Conservation (phyloP, 1,140 invertebrate genomes). For the Planococcus citri region DNA sequence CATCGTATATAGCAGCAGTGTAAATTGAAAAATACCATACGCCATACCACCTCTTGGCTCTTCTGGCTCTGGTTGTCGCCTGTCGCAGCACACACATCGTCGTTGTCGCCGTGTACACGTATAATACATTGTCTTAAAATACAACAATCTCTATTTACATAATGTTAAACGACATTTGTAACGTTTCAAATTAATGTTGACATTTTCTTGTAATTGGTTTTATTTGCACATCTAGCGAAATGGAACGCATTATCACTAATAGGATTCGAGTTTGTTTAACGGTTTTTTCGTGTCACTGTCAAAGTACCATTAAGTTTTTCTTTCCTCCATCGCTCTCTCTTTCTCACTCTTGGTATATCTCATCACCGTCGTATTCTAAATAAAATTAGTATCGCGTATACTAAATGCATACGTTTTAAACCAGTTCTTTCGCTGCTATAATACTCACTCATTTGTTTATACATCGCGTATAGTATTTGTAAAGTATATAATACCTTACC, state of each 20-base stretch:
- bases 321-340: not conserved
- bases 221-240: slow-evolving; percentile 18
- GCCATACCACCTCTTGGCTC: not conserved
- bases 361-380: too few species aligned
- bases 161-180: slow-evolving; percentile 13
- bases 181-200: slow-evolving; percentile 16
- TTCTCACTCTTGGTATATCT: too few species aligned
- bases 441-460: too few species aligned
- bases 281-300: slow-evolving; percentile 20
- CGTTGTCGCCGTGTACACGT: not conserved
- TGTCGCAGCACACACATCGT: not conserved
- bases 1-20: not conserved
- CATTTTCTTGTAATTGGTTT: slow-evolving; percentile 17
- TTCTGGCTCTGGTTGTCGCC: too few species aligned
- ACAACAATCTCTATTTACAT: slow-evolving; percentile 13
- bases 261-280: slow-evolving; percentile 17
- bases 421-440: too few species aligned
- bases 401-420: not conserved
- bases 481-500: too few species aligned
- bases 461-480: too few species aligned
- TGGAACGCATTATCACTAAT: slow-evolving; percentile 15
- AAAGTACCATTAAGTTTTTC: not conserved
- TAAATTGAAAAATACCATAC: not conserved
- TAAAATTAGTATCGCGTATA: not conserved
- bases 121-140: slow-evolving; percentile 15